A percentile compares a stretch with the other conserved stretches of the same genome.
Conservation (phyloP, 2,113 vertebrate genomes). For the Pygathrix nemaeus region DNA sequence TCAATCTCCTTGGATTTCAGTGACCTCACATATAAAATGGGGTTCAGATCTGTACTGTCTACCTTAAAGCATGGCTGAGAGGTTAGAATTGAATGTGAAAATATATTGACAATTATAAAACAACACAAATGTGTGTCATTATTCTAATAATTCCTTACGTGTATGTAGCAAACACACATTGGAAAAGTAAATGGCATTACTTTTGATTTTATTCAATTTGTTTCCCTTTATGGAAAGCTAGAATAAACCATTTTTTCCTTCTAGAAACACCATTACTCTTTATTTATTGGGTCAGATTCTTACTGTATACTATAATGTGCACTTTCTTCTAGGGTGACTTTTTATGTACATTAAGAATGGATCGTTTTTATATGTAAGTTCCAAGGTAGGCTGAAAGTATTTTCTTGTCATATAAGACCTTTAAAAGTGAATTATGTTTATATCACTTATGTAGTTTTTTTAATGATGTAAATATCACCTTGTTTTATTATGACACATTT, state of each 20-base stretch:
- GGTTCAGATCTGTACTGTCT: too few relatives aligned
- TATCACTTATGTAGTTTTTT: conserved; percentile 47
- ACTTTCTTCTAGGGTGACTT: not conserved
- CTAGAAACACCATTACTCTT: not conserved
- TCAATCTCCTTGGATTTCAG: too few relatives aligned
- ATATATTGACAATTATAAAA: too few relatives aligned
- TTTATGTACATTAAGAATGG: not conserved
- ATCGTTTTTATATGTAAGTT: conserved; percentile 17
- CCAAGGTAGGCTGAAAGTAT: conserved; percentile 56
- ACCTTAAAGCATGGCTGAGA: too few relatives aligned
- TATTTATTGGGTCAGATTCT: conserved; percentile 14
- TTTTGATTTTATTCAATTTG: conserved; percentile 14
- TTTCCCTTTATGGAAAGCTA: not conserved
- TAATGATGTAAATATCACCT: conserved; percentile 60
- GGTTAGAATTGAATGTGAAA: too few relatives aligned
- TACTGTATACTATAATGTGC: not conserved
- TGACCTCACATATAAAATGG: too few relatives aligned
- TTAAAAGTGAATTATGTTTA: conserved; percentile 39
- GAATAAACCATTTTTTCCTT: conserved; percentile 11
- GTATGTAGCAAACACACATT: not conserved
- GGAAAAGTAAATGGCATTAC: not conserved
- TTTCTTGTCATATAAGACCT: conserved; percentile 21
- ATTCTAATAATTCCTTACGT: not conserved
- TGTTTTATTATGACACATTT: not conserved
- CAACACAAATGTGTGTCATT: too few relatives aligned